These are phyloP conservation scores for Lophochroa leadbeateri DNA, from an alignment of 2,113 vertebrate species.

Conservation along the genomic window DNA sequence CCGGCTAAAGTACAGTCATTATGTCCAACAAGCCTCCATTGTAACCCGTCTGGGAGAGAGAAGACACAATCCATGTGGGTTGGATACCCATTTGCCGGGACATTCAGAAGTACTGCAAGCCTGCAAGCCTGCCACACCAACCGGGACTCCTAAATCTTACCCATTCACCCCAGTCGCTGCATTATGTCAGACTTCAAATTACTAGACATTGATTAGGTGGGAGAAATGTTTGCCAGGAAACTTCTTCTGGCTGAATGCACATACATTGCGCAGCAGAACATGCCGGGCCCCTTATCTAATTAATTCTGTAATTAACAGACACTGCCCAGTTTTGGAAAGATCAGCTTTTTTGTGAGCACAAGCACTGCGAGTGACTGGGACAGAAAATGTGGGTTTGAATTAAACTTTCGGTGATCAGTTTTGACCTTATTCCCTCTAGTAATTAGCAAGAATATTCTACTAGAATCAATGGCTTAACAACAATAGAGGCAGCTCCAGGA, in stretches of 20 bases:
- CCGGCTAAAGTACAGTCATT: slow-evolving; percentile 18
- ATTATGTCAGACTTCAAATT: background rate
- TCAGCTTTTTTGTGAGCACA: background rate
- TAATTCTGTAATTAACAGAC: slow-evolving; percentile 48
- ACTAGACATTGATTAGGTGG: background rate
- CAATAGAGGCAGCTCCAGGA: background rate
- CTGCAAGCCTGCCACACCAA: background rate
- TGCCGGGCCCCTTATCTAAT: slow-evolving; percentile 5
- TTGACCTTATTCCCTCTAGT: background rate
- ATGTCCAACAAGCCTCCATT: background rate
- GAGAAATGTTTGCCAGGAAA: slow-evolving; percentile 33
- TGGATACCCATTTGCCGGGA: background rate
- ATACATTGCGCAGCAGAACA: background rate
- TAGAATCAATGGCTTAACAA: background rate
- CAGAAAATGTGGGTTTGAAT: background rate
- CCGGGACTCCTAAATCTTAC: background rate
- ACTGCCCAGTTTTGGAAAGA: slow-evolving; percentile 8
- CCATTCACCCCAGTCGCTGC: background rate
- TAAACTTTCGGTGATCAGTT: background rate
- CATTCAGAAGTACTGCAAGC: background rate
- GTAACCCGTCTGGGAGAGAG: background rate
- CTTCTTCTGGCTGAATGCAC: slow-evolving; percentile 9
- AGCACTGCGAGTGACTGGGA: background rate
- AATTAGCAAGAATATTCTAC: slow-evolving; percentile 10
- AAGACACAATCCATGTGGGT: background rate